Evolutionary conservation across 2,888 invertebrate species (phyloP).

Genomic region (Agonum fuliginosum): DNA sequence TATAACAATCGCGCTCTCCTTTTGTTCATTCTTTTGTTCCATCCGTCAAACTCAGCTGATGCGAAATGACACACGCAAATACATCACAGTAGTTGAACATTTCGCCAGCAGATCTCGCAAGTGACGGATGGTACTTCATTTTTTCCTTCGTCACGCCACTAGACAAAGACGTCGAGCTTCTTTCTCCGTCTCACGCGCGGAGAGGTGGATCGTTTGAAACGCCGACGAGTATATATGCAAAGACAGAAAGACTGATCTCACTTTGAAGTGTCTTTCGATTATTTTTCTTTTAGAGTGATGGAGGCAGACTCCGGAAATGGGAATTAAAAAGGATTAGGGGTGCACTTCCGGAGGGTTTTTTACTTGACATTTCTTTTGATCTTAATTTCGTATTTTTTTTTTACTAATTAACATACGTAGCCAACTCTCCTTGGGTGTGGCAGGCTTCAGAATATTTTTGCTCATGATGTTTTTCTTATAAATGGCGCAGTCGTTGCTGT

Average conservation of each 20-base stretch:
- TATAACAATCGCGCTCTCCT: not conserved
- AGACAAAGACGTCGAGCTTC: conserved; percentile 5
- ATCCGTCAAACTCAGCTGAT: conserved; percentile 12
- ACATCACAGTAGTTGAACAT: conserved; percentile 26
- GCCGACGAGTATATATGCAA: not conserved
- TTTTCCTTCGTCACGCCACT: not conserved
- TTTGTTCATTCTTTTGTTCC: not conserved
- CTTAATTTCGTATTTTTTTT: too few species aligned
- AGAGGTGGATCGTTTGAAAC: too few species aligned
- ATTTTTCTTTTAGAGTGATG: not conserved
- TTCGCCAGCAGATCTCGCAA: conserved; percentile 23
- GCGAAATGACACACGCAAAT: conserved; percentile 35
- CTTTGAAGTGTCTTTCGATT: not conserved
- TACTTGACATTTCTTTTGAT: too few species aligned
- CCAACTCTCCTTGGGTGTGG: too few species aligned
- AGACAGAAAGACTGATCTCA: not conserved
- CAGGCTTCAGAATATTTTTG: too few species aligned
- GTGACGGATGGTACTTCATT: conserved; percentile 36
- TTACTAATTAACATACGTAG: too few species aligned
- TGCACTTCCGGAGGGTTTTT: too few species aligned
- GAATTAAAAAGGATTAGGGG: too few species aligned
- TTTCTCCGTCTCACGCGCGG: not conserved
- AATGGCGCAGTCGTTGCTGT: too few species aligned
- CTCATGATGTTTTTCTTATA: too few species aligned
- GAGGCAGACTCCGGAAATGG: too few species aligned